phyloP scores from a whole-genome alignment of 2,113 vertebrate genomes.

The Oreotragus oreotragus region DNA sequence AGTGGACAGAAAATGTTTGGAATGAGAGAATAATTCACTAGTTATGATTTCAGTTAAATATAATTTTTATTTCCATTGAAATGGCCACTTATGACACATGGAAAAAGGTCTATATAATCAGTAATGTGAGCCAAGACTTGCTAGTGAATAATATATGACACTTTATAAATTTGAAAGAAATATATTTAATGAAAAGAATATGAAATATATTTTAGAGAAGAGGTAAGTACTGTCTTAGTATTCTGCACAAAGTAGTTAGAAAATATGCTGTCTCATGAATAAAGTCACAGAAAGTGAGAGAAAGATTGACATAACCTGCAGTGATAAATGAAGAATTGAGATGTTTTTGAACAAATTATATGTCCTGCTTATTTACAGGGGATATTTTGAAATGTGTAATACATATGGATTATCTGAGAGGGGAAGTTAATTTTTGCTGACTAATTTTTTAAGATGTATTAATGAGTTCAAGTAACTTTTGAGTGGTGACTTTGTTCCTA shows the following conservation, averaged over 20 bases:
- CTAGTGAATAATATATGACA: conserved; percentile 77
- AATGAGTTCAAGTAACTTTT: background rate
- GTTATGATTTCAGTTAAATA: conserved; percentile 74
- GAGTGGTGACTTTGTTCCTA: background rate
- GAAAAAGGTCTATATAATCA: conserved; percentile 77
- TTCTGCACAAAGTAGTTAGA: conserved; percentile 70
- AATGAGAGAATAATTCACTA: conserved; percentile 73
- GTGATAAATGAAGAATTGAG: background rate
- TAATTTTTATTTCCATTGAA: conserved; percentile 80
- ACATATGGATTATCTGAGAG: conserved; percentile 19
- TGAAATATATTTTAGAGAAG: conserved; percentile 73
- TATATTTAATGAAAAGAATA: conserved; percentile 77
- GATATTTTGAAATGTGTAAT: background rate
- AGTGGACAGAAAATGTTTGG: conserved; percentile 57
- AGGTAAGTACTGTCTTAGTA: conserved; percentile 72
- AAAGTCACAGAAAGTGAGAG: conserved; percentile 69
- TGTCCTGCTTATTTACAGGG: conserved; percentile 20
- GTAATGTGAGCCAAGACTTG: conserved; percentile 75
- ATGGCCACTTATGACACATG: conserved; percentile 73
- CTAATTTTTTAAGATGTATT: conserved; percentile 6
- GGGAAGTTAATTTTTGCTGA: background rate
- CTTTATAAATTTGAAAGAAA: conserved; percentile 77
- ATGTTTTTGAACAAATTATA: background rate
- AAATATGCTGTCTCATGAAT: conserved; percentile 74
- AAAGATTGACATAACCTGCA: conserved; percentile 50